Base-by-base conservation (phyloP, 2,888 invertebrate genomes). In the Argyresthia albistria region DNA sequence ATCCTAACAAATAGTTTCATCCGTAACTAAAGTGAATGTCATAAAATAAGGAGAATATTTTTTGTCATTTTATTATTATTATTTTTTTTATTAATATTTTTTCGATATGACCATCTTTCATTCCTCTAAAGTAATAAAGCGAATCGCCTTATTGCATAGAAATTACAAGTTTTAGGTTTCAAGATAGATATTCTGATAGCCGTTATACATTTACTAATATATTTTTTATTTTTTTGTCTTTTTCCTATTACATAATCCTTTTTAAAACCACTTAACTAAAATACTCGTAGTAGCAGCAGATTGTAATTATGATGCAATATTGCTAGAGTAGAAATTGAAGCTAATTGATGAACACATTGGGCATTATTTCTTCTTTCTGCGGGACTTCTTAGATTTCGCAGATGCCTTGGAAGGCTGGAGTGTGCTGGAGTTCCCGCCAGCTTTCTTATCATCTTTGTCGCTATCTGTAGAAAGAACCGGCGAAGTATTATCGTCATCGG, bases 301-400 rank as follows among this genome's bases (percentile, higher is more conserved):
- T 50, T 11, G 16, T 8, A 42, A 43, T 6, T 50, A 11, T 15
- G 37, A 37, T 11, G 43, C 12, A 12, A 46, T 43, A 14, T 12
- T 39, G 36, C 49, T 51, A 49, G 37, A 50, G 36, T 52, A 42
- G 47, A 53, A 25, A 49, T 50, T 50, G 42, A 50, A 50, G 50
- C 50, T 50, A 50, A 76, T 73, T 75, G 55, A 36, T 52, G 52
- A 52, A 45, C 53, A 55, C 53, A 55, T 53, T 54, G 53, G 67
- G 65, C 64, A 67, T 86, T 90, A 91, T 77, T 90, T 91, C 69
- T 89, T 89, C 80, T 90, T 90, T 67, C 89, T 90, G 67, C 90
- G 91, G 51, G 89, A 80, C 67, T 90, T 90, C 67, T 89, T 89
- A 65, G 88, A 80, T 58, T 86, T 84, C 58, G 74, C 65, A 43